Evolutionary conservation across 1,140 invertebrate species (phyloP).

Genomic region (Pinna nobilis): DNA sequence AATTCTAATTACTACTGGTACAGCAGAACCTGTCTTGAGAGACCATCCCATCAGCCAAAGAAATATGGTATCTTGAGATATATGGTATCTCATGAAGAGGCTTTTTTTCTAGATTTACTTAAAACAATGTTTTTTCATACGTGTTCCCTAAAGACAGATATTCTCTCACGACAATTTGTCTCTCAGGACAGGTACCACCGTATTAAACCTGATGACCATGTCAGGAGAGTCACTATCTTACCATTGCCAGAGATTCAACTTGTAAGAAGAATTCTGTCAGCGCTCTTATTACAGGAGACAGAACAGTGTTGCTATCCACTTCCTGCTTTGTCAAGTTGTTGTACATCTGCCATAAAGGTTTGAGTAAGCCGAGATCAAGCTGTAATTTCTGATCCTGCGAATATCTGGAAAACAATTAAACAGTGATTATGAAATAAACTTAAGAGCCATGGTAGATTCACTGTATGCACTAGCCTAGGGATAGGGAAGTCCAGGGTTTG

Average conservation of each 20-base stretch:
- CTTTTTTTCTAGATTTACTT: background rate
- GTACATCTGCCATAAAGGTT: slow-evolving; percentile 70
- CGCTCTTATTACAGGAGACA: slow-evolving; percentile 65
- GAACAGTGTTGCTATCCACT: slow-evolving; percentile 47
- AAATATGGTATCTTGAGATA: too few species aligned
- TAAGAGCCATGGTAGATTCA: too few species aligned
- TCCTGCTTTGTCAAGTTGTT: slow-evolving; percentile 54
- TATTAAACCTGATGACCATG: too few species aligned
- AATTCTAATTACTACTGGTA: too few species aligned
- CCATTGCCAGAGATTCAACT: slow-evolving; percentile 69
- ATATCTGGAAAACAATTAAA: background rate
- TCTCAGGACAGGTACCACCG: too few species aligned
- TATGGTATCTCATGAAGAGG: background rate
- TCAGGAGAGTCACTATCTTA: slow-evolving; percentile 47
- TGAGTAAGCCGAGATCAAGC: slow-evolving; percentile 64
- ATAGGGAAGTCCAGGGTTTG: too few species aligned
- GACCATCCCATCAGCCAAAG: too few species aligned
- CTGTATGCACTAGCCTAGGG: too few species aligned
- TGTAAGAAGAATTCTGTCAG: slow-evolving; percentile 71
- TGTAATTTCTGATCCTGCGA: background rate
- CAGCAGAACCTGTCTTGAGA: too few species aligned
- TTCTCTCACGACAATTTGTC: too few species aligned
- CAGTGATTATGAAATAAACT: too few species aligned
- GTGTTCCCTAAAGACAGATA: too few species aligned
- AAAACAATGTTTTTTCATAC: background rate